Conservation (phyloP, 2,797 vertebrate species). For the Phylloscopus collybita region DNA sequence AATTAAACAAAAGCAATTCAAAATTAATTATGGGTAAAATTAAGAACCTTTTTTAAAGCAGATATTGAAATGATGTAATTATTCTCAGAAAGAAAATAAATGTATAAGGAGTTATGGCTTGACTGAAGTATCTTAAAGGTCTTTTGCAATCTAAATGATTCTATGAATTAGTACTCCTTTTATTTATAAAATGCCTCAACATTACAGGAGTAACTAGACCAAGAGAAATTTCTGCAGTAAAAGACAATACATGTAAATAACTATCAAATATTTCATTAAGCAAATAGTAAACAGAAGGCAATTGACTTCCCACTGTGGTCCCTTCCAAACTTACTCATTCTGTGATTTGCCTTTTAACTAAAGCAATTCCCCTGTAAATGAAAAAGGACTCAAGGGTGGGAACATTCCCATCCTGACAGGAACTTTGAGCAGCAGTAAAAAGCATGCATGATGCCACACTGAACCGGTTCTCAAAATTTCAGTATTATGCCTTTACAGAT, state of each 20-base stretch:
- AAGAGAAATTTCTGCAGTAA: background rate
- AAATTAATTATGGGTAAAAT: background rate
- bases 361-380: background rate
- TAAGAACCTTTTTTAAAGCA: background rate
- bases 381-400: fast-evolving
- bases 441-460: background rate
- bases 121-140: background rate
- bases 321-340: background rate
- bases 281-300: background rate
- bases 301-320: background rate
- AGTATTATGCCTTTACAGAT: background rate
- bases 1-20: background rate
- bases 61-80: background rate
- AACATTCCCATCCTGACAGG: background rate
- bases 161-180: background rate
- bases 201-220: background rate
- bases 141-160: background rate
- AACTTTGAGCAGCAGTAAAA: background rate
- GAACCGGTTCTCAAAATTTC: background rate
- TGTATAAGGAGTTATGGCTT: background rate
- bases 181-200: background rate
- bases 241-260: background rate
- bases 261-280: background rate
- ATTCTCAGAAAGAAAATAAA: background rate
- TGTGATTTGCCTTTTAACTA: background rate